phyloP scores from a whole-genome alignment of 2,888 invertebrate species.

The Tipula helvola region DNA sequence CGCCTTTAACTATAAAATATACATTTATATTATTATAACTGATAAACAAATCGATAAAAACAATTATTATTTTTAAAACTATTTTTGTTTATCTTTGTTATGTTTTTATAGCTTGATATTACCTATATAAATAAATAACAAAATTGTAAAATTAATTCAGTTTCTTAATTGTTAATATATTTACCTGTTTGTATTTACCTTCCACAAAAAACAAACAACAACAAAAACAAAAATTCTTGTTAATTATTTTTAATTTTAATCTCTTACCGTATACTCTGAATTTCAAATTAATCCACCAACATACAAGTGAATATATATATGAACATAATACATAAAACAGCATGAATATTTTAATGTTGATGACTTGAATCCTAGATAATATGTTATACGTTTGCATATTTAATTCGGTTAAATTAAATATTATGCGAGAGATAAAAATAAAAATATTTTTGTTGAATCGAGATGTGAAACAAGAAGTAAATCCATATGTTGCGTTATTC shows the following conservation, averaged over 20 bases:
- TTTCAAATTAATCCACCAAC: neutral
- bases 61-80: too few relatives aligned
- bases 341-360: neutral
- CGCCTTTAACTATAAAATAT: too few relatives aligned
- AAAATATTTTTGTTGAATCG: neutral
- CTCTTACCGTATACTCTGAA: neutral
- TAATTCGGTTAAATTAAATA: neutral
- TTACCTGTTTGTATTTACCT: neutral
- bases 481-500: neutral
- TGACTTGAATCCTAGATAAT: neutral
- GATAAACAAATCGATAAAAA: neutral
- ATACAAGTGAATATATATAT: neutral
- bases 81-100: neutral
- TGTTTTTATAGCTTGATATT: neutral
- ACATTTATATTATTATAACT: too few relatives aligned
- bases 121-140: neutral
- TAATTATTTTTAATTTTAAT: neutral
- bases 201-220: neutral
- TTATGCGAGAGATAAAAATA: neutral
- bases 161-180: neutral
- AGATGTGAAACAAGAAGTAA: neutral
- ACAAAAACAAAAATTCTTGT: neutral
- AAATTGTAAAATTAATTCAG: neutral
- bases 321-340: neutral
- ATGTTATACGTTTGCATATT: neutral